Evolutionary conservation across 2,113 vertebrate species (phyloP).

Genomic region (Oryzias melastigma): DNA sequence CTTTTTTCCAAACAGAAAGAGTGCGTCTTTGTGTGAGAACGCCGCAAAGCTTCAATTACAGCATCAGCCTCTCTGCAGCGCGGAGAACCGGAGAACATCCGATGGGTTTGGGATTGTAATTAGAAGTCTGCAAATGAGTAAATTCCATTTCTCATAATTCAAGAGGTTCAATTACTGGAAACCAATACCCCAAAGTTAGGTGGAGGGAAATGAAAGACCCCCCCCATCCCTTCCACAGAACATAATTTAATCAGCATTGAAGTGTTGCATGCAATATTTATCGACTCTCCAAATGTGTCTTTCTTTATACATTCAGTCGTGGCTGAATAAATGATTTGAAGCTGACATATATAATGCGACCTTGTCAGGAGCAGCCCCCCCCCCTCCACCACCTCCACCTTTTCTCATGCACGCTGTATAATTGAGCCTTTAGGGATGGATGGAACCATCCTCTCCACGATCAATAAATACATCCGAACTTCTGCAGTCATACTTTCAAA

Average conservation of each 20-base stretch:
- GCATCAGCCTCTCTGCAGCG: slow-evolving; percentile 19
- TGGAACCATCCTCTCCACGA: slow-evolving; percentile 39
- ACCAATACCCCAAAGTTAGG: slow-evolving; percentile 41
- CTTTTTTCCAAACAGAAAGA: slow-evolving; percentile 25
- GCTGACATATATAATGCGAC: slow-evolving; percentile 62
- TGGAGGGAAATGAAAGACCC: slow-evolving; percentile 21
- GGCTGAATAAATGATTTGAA: slow-evolving; percentile 39
- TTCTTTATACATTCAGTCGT: slow-evolving; percentile 41
- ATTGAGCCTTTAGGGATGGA: slow-evolving; percentile 66
- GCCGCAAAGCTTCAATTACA: slow-evolving; percentile 36
- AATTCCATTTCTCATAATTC: slow-evolving; percentile 39
- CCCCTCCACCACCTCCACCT: slow-evolving; percentile 18
- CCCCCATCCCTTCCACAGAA: slow-evolving; percentile 6
- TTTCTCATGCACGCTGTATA: slow-evolving; percentile 49
- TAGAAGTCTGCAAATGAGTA: slow-evolving; percentile 34
- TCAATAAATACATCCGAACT: slow-evolving; percentile 53
- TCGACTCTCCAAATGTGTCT: slow-evolving; percentile 36
- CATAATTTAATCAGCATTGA: slow-evolving; percentile 50
- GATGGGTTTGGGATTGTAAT: slow-evolving; percentile 28
- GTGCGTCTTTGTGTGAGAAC: slow-evolving; percentile 20
- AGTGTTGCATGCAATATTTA: slow-evolving; percentile 43
- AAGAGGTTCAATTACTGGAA: slow-evolving; percentile 43
- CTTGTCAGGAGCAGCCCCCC: slow-evolving; percentile 54
- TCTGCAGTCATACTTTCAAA: slow-evolving; percentile 36
- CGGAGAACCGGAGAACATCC: slow-evolving; percentile 16